phyloP scores from a whole-genome alignment of 2,888 invertebrate species.

The Diploptera punctata region DNA sequence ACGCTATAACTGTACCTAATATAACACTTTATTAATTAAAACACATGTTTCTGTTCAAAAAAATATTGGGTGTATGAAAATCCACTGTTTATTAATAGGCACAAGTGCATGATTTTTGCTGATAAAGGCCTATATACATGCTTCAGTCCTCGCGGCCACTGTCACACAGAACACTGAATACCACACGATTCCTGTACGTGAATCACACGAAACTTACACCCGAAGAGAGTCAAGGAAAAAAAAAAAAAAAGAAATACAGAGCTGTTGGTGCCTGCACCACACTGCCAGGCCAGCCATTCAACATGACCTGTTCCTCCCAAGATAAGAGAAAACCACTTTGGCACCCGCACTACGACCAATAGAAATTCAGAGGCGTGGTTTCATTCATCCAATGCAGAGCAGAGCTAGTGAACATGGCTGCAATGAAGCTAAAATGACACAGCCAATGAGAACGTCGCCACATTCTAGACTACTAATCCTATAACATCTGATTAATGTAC shows the following conservation, averaged over 20 bases:
- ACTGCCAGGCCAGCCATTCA: not conserved
- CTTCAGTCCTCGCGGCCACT: not conserved
- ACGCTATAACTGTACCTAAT: not conserved
- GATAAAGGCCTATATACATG: not conserved
- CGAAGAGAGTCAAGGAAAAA: too few species aligned
- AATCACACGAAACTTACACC: too few species aligned
- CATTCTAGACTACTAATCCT: too few species aligned
- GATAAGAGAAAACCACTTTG: not conserved
- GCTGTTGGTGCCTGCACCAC: not conserved
- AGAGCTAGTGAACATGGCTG: not conserved
- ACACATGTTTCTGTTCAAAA: too few species aligned
- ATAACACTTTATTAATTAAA: not conserved
- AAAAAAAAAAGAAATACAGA: too few species aligned
- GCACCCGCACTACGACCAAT: not conserved
- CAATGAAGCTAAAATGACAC: not conserved
- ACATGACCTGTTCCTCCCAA: not conserved
- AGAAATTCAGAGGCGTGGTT: not conserved
- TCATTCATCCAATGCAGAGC: not conserved
- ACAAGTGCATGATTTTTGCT: not conserved
- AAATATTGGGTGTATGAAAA: too few species aligned
- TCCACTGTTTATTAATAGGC: not conserved
- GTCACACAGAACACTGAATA: too few species aligned
- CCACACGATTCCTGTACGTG: too few species aligned
- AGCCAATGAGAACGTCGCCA: constrained; percentile 18
- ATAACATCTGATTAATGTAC: too few species aligned